Conservation (phyloP, 2,113 vertebrate genomes). For the Callaeas wilsoni region DNA sequence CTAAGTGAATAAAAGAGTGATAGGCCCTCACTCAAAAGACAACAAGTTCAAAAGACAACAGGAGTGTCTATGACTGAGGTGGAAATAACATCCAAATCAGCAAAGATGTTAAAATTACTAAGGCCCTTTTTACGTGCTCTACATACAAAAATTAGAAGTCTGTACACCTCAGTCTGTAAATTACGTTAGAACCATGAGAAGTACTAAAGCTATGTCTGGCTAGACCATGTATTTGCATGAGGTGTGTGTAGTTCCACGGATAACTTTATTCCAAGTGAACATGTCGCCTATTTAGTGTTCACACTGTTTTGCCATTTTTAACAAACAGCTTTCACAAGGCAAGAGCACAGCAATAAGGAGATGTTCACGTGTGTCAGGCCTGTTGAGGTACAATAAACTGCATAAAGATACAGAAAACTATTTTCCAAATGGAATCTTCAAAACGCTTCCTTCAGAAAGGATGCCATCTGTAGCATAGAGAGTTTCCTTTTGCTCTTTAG, state of each 20-base stretch:
- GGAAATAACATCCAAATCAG: background rate
- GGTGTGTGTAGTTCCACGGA: background rate
- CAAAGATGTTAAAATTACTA: background rate
- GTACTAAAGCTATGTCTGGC: background rate
- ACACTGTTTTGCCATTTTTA: background rate
- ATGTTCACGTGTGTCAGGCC: background rate
- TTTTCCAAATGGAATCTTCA: background rate
- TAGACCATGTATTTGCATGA: background rate
- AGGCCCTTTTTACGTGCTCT: background rate
- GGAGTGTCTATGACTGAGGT: background rate
- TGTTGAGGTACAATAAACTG: background rate
- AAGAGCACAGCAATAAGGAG: background rate
- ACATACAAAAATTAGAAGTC: background rate
- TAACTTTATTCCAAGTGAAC: background rate
- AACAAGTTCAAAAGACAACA: background rate
- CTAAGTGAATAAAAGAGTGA: too few species aligned
- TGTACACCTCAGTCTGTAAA: background rate
- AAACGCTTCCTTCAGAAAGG: background rate
- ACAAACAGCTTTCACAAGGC: background rate
- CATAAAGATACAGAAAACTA: background rate
- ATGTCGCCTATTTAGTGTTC: background rate
- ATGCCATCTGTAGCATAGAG: accelerated
- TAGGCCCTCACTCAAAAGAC: background rate
- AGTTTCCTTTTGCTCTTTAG: background rate
- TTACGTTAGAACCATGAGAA: background rate